phyloP scores from a whole-genome alignment of 2,888 invertebrate genomes.

The Leucania comma region DNA sequence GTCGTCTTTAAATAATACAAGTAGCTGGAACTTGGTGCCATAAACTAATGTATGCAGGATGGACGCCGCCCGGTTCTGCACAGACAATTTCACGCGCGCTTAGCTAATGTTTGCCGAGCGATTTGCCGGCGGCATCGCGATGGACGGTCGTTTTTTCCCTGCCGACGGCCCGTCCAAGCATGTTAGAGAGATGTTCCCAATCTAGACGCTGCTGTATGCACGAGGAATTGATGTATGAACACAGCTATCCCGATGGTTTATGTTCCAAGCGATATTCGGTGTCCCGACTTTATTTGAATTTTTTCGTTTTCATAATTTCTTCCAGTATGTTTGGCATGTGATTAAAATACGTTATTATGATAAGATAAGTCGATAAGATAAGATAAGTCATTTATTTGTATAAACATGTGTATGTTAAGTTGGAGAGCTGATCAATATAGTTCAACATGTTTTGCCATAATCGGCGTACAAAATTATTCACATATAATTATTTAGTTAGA shows the following conservation, averaged over 20 bases:
- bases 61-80: conserved; percentile 73
- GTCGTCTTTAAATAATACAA: conserved; percentile 69
- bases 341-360: not conserved
- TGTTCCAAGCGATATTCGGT: conserved; percentile 12
- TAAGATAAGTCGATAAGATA: too few species aligned
- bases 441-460: too few species aligned
- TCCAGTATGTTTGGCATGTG: not conserved
- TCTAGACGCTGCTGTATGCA: conserved; percentile 53
- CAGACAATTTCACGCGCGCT: conserved; percentile 87
- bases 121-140: conserved; percentile 81
- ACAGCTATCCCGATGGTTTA: conserved; percentile 33
- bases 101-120: conserved; percentile 86
- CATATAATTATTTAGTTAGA: too few species aligned
- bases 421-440: too few species aligned
- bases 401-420: too few species aligned
- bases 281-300: not conserved
- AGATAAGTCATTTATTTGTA: too few species aligned
- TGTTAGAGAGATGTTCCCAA: conserved; percentile 64
- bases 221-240: conserved; percentile 55
- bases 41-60: conserved; percentile 78
- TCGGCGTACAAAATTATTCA: too few species aligned
- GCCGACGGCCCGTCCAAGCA: conserved; percentile 68
- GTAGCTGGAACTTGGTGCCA: conserved; percentile 69
- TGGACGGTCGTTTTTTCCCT: conserved; percentile 71
- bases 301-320: not conserved